These are phyloP conservation scores for Dicranocentrus wangi DNA, from an alignment of 2,888 invertebrate genomes.

Conservation along the genomic window DNA sequence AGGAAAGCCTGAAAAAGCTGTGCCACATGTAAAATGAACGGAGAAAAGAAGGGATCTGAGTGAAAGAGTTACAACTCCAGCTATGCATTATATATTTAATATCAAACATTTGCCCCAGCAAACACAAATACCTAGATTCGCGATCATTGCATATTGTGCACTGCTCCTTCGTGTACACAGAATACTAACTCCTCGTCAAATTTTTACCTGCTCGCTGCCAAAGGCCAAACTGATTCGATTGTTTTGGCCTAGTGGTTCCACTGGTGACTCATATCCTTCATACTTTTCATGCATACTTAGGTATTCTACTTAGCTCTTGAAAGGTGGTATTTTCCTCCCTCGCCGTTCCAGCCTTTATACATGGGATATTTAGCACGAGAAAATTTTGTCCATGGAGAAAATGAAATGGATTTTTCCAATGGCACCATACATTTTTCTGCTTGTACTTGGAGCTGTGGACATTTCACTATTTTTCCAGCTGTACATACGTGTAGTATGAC, in stretches of 20 bases:
- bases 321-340: constrained; percentile 6
- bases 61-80: not conserved
- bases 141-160: constrained; percentile 9
- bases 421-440: not conserved
- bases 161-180: constrained; percentile 3
- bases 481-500: constrained; percentile 30
- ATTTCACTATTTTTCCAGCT: not conserved
- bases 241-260: constrained; percentile 51
- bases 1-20: constrained; percentile 17
- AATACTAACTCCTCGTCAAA: constrained; percentile 35
- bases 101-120: not conserved
- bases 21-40: constrained; percentile 10
- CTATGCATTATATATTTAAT: constrained; percentile 3
- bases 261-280: constrained; percentile 32
- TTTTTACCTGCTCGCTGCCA: constrained; percentile 48
- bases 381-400: not conserved
- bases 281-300: constrained; percentile 49
- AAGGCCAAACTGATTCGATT: constrained; percentile 61
- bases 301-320: constrained; percentile 7
- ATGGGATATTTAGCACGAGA: not conserved
- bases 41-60: constrained; percentile 13
- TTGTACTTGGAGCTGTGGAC: not conserved
- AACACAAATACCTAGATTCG: not conserved
- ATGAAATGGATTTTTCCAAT: constrained; percentile 16
- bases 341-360: not conserved